Evolutionary conservation across 2,888 invertebrate species (phyloP).

Genomic region (Hypolimnas misippus): DNA sequence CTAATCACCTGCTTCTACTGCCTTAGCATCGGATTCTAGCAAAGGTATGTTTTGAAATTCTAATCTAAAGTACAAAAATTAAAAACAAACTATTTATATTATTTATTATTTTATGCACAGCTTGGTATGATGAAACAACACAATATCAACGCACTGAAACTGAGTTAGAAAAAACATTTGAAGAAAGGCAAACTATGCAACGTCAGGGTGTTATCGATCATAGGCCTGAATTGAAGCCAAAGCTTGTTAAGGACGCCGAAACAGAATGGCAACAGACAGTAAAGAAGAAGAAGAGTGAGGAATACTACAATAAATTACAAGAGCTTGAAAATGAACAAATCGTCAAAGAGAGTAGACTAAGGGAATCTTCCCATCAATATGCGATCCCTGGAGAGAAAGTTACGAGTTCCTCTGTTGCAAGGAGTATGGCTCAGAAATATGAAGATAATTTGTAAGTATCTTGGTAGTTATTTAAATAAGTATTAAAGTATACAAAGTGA

Average conservation of each 20-base stretch:
- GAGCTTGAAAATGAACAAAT: conserved; percentile 93
- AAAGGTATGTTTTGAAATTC: conserved; percentile 69
- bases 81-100: conserved; percentile 40
- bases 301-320: conserved; percentile 92
- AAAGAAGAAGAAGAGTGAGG: conserved; percentile 91
- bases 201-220: conserved; percentile 87
- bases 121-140: conserved; percentile 96
- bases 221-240: conserved; percentile 86
- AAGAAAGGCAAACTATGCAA: conserved; percentile 90
- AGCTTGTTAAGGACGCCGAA: conserved; percentile 88
- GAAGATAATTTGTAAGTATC: conserved; percentile 92
- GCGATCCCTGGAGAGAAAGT: conserved; percentile 93
- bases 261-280: conserved; percentile 94
- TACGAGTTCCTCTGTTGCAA: conserved; percentile 89
- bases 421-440: conserved; percentile 94
- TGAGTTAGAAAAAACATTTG: conserved; percentile 94
- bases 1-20: conserved; percentile 77
- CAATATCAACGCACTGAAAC: conserved; percentile 93
- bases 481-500: not conserved
- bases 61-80: conserved; percentile 28
- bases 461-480: not conserved
- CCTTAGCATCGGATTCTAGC: conserved; percentile 73
- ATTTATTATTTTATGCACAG: conserved; percentile 67
- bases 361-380: conserved; percentile 91
- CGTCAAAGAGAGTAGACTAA: conserved; percentile 90